Base-by-base conservation (phyloP, 2,888 invertebrate genomes). In the Dendrolimus houi region DNA sequence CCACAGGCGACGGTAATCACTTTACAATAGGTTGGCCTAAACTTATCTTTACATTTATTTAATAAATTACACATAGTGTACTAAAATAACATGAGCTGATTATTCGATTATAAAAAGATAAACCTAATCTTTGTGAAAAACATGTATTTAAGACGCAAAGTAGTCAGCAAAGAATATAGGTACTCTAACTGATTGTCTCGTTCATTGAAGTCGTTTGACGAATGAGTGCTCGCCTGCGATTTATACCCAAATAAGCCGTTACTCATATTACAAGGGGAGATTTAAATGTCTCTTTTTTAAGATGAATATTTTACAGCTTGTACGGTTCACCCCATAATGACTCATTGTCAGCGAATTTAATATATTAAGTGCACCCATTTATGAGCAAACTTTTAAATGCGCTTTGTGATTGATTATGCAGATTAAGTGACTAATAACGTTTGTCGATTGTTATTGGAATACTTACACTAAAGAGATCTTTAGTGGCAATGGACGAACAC, bases 171-270 rank as follows among this genome's bases (percentile, higher is more conserved):
- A 69, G 70, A 75, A 75, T 74, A 78, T 83, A 14, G 14, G 14
- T 14, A 87, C 87, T 87, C 84, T 86, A 86, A 81, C 77, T 85
- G 81, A 89, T 88, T 87, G 79, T 80, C 65, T 75, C 75, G 72
- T 76, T 83, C 78, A 83, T 83, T 80, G 84, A 71, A 75, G 67
- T 72, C 79, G 73, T 81, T 83, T 81, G 83, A 83, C 74, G 77
- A 75, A 80, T 75, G 75, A 75, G 72, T 74, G 68, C 67, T 59
- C 65, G 65, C 63, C 70, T 66, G 72, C 79, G 70, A 80, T 83
- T 83, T 79, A 80, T 77, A 66, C 69, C 75, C 77, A 81, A 85
- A 86, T 84, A 80, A 78, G 76, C 73, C 73, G 81, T 82, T 77
- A 83, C 80, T 87, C 83, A 85, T 84, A 84, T 84, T 81, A 85